Conservation (phyloP, 1,140 invertebrate species). For the Drusus annulatus region DNA sequence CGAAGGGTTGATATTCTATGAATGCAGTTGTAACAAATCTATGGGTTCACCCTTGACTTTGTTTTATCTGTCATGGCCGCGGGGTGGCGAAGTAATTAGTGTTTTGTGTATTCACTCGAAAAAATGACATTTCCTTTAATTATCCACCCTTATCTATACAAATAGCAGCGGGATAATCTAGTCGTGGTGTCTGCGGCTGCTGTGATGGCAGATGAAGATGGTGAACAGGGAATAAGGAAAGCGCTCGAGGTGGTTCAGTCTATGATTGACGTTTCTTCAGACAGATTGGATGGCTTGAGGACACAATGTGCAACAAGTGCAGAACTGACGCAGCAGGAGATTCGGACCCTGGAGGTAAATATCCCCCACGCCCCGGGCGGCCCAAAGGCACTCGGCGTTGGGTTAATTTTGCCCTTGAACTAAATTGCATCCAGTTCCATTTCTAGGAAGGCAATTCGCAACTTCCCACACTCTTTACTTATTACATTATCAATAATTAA, state of each 20-base stretch:
- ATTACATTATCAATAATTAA: too few species aligned
- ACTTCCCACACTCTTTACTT: too few species aligned
- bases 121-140: slow-evolving; percentile 71
- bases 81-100: slow-evolving; percentile 71
- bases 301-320: slow-evolving; percentile 93
- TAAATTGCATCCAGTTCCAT: background rate
- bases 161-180: slow-evolving; percentile 61
- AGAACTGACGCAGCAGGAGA: slow-evolving; percentile 95
- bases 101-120: slow-evolving; percentile 71
- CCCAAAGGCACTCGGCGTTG: background rate
- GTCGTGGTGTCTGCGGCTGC: slow-evolving; percentile 66
- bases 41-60: slow-evolving; percentile 51
- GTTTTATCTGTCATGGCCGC: slow-evolving; percentile 70
- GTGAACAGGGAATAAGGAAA: slow-evolving; percentile 73
- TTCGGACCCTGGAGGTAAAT: slow-evolving; percentile 90
- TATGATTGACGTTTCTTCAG: slow-evolving; percentile 95
- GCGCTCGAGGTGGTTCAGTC: slow-evolving; percentile 80
- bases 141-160: slow-evolving; percentile 56
- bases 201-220: slow-evolving; percentile 72
- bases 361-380: background rate
- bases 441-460: background rate
- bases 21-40: slow-evolving; percentile 28
- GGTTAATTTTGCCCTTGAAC: slow-evolving; percentile 42
- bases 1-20: slow-evolving; percentile 42
- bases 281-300: slow-evolving; percentile 91